Conservation (phyloP, 2,113 vertebrate species). For the Nansenia antarctica region DNA sequence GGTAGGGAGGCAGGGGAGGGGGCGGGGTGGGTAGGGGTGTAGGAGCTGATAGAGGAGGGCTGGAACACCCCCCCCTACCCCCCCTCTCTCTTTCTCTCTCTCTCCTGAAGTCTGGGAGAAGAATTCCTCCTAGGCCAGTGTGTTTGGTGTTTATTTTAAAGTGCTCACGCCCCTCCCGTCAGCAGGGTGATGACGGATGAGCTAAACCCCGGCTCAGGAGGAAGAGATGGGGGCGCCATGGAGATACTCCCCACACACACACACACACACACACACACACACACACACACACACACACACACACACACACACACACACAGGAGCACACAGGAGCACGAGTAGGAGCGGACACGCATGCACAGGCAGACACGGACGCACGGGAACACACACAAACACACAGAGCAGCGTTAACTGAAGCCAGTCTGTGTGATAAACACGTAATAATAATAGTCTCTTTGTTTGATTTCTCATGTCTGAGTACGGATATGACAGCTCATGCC, state of each 20-base stretch:
- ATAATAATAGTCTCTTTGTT: constrained; percentile 61
- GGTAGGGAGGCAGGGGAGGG: background rate
- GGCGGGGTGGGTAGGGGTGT: constrained; percentile 25
- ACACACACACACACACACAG: constrained; percentile 44
- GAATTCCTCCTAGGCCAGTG: constrained; percentile 51
- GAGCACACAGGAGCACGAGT: constrained; percentile 40
- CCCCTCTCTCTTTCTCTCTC: background rate
- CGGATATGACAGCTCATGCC: constrained; percentile 63
- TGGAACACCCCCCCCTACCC: constrained; percentile 22
- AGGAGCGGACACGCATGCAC: constrained; percentile 62
- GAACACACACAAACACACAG: constrained; percentile 39
- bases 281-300: constrained; percentile 16
- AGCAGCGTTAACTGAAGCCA: constrained; percentile 55
- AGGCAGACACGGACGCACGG: constrained; percentile 54
- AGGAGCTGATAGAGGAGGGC: constrained; percentile 13
- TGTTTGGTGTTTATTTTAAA: constrained; percentile 64
- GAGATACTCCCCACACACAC: too few species aligned
- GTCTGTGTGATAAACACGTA: constrained; percentile 52
- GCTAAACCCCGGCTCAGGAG: constrained; percentile 47
- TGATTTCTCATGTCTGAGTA: constrained; percentile 53
- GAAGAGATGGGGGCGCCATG: constrained; percentile 40
- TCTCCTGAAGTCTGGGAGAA: constrained; percentile 21
- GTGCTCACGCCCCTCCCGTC: constrained; percentile 14
- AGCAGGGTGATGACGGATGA: constrained; percentile 54
- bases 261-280: constrained; percentile 14